Conservation (phyloP, 1,140 invertebrate genomes). For the Hermatobates lingyangjiaoensis region DNA sequence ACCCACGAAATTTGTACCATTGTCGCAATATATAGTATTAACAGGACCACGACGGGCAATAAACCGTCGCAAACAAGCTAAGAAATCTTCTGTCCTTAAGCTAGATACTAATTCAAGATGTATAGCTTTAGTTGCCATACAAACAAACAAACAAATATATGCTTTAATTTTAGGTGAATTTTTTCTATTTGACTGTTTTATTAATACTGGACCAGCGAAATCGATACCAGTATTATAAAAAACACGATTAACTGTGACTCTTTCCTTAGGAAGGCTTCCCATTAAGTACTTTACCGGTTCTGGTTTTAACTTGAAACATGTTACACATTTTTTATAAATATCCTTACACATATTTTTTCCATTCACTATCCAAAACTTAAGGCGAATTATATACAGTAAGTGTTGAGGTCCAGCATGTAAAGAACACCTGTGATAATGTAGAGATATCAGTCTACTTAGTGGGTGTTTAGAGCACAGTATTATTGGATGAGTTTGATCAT, state of each 20-base stretch:
- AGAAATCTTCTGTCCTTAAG: constrained; percentile 23
- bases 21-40: constrained; percentile 21
- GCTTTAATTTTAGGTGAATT: constrained; percentile 20
- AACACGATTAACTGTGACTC: constrained; percentile 17
- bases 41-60: constrained; percentile 1
- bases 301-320: constrained; percentile 16
- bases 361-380: constrained; percentile 20
- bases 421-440: constrained; percentile 18
- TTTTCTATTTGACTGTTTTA: constrained; percentile 18
- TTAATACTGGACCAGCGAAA: constrained; percentile 24
- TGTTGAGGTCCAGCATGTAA: constrained; percentile 19
- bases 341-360: constrained; percentile 14
- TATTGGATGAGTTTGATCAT: constrained; percentile 11
- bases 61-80: constrained; percentile 20
- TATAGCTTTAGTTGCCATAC: constrained; percentile 23
- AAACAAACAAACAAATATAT: constrained; percentile 26
- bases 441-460: constrained; percentile 22
- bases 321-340: constrained; percentile 18
- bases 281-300: constrained; percentile 16
- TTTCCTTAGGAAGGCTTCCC: constrained; percentile 19
- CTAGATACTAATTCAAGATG: constrained; percentile 26
- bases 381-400: constrained; percentile 14
- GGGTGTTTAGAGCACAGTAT: constrained; percentile 8
- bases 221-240: constrained; percentile 24
- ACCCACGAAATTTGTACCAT: constrained; percentile 24